Base-by-base conservation (phyloP, 2,113 vertebrate species). In the Gymnocephalus cernua region DNA sequence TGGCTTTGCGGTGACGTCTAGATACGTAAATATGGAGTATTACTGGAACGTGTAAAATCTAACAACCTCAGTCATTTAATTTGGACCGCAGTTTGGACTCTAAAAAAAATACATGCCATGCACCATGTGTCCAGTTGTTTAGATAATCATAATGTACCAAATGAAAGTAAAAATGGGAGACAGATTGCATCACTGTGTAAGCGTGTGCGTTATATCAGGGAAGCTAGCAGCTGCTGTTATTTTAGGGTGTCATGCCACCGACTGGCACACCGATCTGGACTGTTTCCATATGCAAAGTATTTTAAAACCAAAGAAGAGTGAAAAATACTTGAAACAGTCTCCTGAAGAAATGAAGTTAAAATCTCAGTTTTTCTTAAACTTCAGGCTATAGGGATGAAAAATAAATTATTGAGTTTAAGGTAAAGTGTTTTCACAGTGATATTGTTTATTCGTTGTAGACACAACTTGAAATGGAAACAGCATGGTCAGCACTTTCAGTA, bases 191-290 rank as follows among this genome's bases (percentile, higher is more conserved):
- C 51, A 50, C 10, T 51, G 2, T 51, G 12, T 47, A 10, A 23
- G 16, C 2, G 3, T 12, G 29, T 56, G 53, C 51, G 76, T 53
- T 76, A 19, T 9, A 75, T 74, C 3, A n/a, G 19, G 18, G 9
- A 47, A 56, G 41, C 8, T 11, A 71, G 44, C 25, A 75, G 79
- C 67, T 82, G 72, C 62, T 80, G 82, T 59, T 91, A 85, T 88
- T 89, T 85, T 72, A 57, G 85, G 56, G 54, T 19, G 63, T 25
- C 41, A 5, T 32, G 21, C 3, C 56, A 53, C 58, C 3, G 32
- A 71, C n/a, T 53, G 47, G 13, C 58, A 47, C 35, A 50, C 9
- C 8, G 1, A 3, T 54, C 32, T 57, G 35, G 27, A 50, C 25
- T 47, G 47, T 62, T 80, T 77, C 51, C 4, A 70, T 27, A 1